These are phyloP conservation scores for Choristoneura fumiferana DNA, from an alignment of 1,140 invertebrate species.

Conservation along the genomic window DNA sequence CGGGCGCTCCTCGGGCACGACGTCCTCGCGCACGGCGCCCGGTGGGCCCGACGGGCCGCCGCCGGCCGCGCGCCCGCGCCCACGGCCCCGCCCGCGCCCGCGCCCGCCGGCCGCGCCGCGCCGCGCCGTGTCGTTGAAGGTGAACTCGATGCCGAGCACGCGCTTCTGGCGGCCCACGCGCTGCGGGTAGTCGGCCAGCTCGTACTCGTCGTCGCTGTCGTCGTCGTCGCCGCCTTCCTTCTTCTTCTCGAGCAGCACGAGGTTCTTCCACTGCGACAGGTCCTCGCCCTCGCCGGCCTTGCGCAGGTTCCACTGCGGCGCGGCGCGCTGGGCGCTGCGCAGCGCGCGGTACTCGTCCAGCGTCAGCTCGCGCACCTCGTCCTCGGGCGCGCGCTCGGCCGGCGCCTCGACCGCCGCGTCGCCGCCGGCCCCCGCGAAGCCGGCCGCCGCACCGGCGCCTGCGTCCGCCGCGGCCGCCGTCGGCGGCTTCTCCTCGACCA, in stretches of 20 bases:
- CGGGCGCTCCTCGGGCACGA: conserved; percentile 49
- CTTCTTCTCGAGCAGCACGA: conserved; percentile 91
- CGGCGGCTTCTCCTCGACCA: conserved; percentile 73
- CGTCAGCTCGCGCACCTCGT: conserved; percentile 89
- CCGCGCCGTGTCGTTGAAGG: conserved; percentile 90
- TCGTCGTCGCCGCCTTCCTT: conserved; percentile 85
- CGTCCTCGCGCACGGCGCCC: conserved; percentile 52
- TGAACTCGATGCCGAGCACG: conserved; percentile 92
- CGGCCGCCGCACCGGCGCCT: conserved; percentile 38
- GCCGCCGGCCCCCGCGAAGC: no score
- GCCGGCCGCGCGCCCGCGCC: conserved; percentile 50
- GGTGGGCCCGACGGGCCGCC: conserved; percentile 37
- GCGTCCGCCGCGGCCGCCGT: conserved; percentile 78
- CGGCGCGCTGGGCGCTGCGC: conserved; percentile 83
- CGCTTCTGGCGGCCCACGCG: conserved; percentile 92
- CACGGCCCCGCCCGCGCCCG: conserved; percentile 79
- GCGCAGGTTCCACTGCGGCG: conserved; percentile 92
- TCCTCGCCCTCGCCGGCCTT: conserved; percentile 96
- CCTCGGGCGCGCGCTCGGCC: conserved; percentile 80
- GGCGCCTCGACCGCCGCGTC: conserved; percentile 44
- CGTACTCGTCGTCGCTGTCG: conserved; percentile 84
- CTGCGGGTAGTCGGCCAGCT: conserved; percentile 90
- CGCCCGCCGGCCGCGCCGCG: conserved; percentile 82
- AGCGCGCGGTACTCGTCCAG: conserved; percentile 94
- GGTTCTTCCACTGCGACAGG: conserved; percentile 94